phyloP scores from a whole-genome alignment of 2,113 vertebrate species.

The Planiliza haematocheilus region DNA sequence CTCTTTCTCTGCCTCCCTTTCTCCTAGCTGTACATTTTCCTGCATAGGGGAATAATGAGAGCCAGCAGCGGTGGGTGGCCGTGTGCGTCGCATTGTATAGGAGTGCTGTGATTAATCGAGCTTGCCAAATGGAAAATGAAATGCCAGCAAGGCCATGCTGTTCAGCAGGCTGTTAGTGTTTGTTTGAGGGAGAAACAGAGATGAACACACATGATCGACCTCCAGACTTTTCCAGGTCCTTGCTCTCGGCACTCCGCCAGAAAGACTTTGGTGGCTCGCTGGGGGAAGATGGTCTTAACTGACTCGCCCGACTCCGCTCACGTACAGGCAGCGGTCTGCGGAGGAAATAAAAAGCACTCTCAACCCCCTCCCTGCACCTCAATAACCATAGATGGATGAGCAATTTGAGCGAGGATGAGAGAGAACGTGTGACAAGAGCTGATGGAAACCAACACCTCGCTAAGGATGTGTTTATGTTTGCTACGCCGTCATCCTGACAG shows the following conservation, averaged over 20 bases:
- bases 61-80: constrained; percentile 61
- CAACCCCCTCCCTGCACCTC: constrained; percentile 19
- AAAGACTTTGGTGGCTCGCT: constrained; percentile 45
- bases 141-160: constrained; percentile 68
- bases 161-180: constrained; percentile 65
- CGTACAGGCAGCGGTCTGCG: constrained; percentile 32
- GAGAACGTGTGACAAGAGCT: constrained; percentile 27
- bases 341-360: constrained; percentile 38
- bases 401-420: constrained; percentile 30
- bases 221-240: constrained; percentile 65
- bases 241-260: constrained; percentile 49
- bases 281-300: constrained; percentile 65
- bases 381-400: constrained; percentile 54
- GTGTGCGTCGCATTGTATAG: constrained; percentile 71
- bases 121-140: constrained; percentile 81
- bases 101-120: constrained; percentile 81
- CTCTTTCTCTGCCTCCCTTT: constrained; percentile 33
- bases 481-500: constrained; percentile 14
- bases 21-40: constrained; percentile 62
- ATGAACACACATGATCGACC: constrained; percentile 67
- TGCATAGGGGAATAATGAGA: constrained; percentile 67
- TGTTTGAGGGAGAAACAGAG: constrained; percentile 52
- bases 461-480: constrained; percentile 14
- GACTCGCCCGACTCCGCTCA: constrained; percentile 61
- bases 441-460: constrained; percentile 34